Evolutionary conservation across 2,113 vertebrate genomes (phyloP).

Genomic region (Peromyscus maniculatus): DNA sequence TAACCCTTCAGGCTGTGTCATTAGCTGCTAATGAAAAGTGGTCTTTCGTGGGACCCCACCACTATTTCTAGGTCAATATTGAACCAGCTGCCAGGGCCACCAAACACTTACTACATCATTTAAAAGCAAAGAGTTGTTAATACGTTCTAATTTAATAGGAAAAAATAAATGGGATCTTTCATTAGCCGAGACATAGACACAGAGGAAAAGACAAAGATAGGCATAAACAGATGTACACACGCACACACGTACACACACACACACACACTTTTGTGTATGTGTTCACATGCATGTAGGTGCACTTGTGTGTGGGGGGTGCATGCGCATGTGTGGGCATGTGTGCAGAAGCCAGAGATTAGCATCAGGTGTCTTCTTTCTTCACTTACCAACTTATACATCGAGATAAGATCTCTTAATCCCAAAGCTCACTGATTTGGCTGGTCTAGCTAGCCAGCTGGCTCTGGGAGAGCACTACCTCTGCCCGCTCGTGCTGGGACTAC

Average conservation of each 20-base stretch:
- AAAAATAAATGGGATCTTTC: constrained; percentile 18
- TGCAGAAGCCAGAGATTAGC: background rate
- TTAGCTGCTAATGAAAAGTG: background rate
- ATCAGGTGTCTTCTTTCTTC: background rate
- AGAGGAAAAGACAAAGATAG: background rate
- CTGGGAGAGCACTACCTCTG: background rate
- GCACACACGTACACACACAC: no score
- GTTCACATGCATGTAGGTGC: background rate
- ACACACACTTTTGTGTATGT: background rate
- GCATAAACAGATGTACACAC: background rate
- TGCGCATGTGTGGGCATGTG: background rate
- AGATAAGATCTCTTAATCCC: background rate
- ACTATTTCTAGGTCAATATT: background rate
- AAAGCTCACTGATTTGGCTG: background rate
- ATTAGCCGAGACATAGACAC: background rate
- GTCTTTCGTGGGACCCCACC: background rate
- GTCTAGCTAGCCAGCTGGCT: background rate
- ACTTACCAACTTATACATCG: background rate
- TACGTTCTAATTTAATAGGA: constrained; percentile 14
- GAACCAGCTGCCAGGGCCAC: background rate
- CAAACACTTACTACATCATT: background rate
- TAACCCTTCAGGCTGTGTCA: background rate
- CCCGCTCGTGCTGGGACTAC: background rate
- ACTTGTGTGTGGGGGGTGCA: background rate
- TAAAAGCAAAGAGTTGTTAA: background rate